Base-by-base conservation (phyloP, 2,888 invertebrate genomes). In the Microctonus hyperodae region DNA sequence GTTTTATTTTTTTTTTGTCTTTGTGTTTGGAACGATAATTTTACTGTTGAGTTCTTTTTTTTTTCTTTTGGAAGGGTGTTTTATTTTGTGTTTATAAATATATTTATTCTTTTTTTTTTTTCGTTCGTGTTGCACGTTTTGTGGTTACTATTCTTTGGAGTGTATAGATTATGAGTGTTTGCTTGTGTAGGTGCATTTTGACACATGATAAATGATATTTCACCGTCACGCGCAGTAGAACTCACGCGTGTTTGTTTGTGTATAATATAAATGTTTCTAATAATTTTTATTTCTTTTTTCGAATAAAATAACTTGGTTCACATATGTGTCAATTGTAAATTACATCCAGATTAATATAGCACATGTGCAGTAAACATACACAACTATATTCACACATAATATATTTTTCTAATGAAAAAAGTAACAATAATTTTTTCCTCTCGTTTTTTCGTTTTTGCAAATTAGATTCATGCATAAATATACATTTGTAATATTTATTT, bases 131-230 rank as follows among this genome's bases (percentile, higher is more conserved):
- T 37, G 28, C 7, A 28, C n/a, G n/a, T 13, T 6, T 16, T 16
- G 9, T 16, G 20, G 9, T 44, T 6, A 16, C 16, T 28, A 44
- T 6, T 44, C n/a, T 16, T 20, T 20, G 16, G 16, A 44, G 44
- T 44, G 20, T 44, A 44, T 44, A 44, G 16, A 44, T 44, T 44
- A n/a, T 16, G 16, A 16, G 7, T 44, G 16, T 44, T 44, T 7
- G 44, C 16, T 16, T 7, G 16, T 44, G 44, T 44, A 16, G 44
- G 44, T 44, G 44, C 16, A 44, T 44, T n/a, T 44, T 44, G 44
- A 44, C 44, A 44, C 44, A 44, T 44, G 44, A 44, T 44, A 44
- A 44, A 44, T 44, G 44, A 44, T 16, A 44, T 44, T 44, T 44
- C 44, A 44, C 44, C 44, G 44, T 44, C 44, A 44, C 44, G 44